A percentile compares a stretch with the other conserved stretches of the same genome.
Conservation (phyloP, 1,140 invertebrate species). For the Hycleus cichorii region DNA sequence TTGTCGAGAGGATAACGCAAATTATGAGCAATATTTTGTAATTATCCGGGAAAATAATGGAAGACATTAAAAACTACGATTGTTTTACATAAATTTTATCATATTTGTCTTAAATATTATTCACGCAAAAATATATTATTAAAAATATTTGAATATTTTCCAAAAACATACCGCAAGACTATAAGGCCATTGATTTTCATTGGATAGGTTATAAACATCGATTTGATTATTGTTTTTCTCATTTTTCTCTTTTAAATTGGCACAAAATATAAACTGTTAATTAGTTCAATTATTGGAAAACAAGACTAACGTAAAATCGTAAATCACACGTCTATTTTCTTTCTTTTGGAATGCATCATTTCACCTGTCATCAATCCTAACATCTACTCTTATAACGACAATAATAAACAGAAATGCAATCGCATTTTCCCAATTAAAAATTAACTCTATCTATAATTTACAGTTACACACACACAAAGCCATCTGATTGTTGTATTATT, state of each 20-base stretch:
- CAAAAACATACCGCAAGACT: slow-evolving; percentile 13
- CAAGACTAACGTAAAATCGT: too few species aligned
- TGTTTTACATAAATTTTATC: background rate
- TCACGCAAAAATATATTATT: slow-evolving; percentile 24
- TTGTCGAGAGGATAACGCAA: background rate
- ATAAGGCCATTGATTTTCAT: slow-evolving; percentile 27
- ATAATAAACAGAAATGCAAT: too few species aligned
- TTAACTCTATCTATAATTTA: too few species aligned
- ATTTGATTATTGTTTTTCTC: slow-evolving; percentile 2
- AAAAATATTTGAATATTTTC: slow-evolving; percentile 18
- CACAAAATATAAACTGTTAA: slow-evolving; percentile 16
- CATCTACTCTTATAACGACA: too few species aligned
- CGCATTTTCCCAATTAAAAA: too few species aligned
- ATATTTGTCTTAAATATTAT: background rate
- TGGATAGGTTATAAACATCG: slow-evolving; percentile 20
- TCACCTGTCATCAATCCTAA: too few species aligned
- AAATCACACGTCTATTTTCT: too few species aligned
- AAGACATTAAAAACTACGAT: slow-evolving; percentile 25
- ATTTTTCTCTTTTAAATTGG: slow-evolving; percentile 6
- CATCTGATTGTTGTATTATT: background rate
- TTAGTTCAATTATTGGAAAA: too few species aligned
- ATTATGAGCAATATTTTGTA: background rate
- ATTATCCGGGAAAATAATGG: slow-evolving; percentile 19
- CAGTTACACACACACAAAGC: too few species aligned
- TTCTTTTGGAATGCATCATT: too few species aligned